Evolutionary conservation across 2,888 invertebrate species (phyloP), one percentile per base, ranked within the genome.

Genomic region (Melanophora roralis): DNA sequence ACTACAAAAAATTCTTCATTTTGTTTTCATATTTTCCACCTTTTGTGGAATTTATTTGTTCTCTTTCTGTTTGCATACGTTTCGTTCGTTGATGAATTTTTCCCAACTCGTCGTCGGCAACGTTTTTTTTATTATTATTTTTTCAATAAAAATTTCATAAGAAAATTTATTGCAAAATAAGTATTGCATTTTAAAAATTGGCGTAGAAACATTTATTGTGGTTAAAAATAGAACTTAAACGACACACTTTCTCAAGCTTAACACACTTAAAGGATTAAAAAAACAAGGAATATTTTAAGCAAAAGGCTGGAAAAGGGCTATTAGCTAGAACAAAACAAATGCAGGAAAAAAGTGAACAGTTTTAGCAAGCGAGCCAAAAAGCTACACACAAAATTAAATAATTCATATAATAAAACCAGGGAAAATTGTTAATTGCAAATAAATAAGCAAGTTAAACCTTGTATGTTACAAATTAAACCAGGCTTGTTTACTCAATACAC

Each of bases 271-370:
- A 36, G 36, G 49, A 53, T 27, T 27, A 62, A 51, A 51, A 62
- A 57, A 9, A 27, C 27, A 72, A 64, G 60, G 65, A 59, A 59
- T 72, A 59, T 64, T 43, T 38, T 19, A 60, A 65, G 51, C 49
- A 71, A 68, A 67, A 64, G 51, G 49, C 59, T 76, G 69, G 71
- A 65, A 49, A 68, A 64, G 47, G 38, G 75, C 71, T 57, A 76
- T 76, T 47, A 68, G 57, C 38, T 55, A 79, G 79, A 80, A 76
- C 80, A 76, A 80, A 80, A 76, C 76, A 80, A 80, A 80, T 68
- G 68, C 72, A 67, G 73, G 72, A 72, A 73, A 75, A 76, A 80
- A 80, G 76, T 80, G 68, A 80, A 76, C 65, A 79, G 43, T 68
- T n/a, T 75, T 16, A 36, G 60, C 60, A 67, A 76, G 72, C 57